phyloP scores from a whole-genome alignment of 1,140 invertebrate genomes.

The Bombus consobrinus region DNA sequence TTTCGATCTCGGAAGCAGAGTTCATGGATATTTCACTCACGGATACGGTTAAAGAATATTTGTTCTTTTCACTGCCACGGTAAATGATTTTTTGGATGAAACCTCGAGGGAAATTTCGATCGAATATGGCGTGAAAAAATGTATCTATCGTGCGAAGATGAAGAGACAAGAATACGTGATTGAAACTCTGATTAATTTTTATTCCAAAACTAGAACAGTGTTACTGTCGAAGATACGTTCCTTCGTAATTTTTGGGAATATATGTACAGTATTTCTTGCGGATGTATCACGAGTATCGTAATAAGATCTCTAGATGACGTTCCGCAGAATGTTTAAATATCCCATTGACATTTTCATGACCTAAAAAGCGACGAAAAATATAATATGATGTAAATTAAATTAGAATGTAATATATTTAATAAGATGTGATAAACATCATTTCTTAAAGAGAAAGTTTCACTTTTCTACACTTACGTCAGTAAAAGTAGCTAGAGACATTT shows the following conservation, averaged over 20 bases:
- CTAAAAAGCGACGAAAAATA: slow-evolving; percentile 14
- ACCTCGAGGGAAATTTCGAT: not conserved
- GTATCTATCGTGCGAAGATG: not conserved
- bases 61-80: not conserved
- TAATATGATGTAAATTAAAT: not conserved
- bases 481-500: slow-evolving; percentile 65
- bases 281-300: not conserved
- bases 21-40: not conserved
- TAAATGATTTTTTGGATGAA: not conserved
- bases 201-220: not conserved
- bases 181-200: not conserved
- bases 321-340: slow-evolving; percentile 59
- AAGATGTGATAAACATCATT: too few relatives aligned
- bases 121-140: not conserved
- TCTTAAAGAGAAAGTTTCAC: too few relatives aligned
- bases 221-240: not conserved
- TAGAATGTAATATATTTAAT: not conserved
- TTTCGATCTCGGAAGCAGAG: too few relatives aligned
- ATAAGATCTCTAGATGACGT: slow-evolving; percentile 1
- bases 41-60: not conserved
- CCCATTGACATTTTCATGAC: slow-evolving; percentile 53
- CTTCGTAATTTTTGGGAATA: not conserved
- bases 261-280: too few relatives aligned
- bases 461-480: slow-evolving; percentile 53
- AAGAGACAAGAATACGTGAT: too few relatives aligned